These are phyloP conservation scores for Lanius ludovicianus DNA, from an alignment of 2,113 vertebrate species.

Conservation along the genomic window DNA sequence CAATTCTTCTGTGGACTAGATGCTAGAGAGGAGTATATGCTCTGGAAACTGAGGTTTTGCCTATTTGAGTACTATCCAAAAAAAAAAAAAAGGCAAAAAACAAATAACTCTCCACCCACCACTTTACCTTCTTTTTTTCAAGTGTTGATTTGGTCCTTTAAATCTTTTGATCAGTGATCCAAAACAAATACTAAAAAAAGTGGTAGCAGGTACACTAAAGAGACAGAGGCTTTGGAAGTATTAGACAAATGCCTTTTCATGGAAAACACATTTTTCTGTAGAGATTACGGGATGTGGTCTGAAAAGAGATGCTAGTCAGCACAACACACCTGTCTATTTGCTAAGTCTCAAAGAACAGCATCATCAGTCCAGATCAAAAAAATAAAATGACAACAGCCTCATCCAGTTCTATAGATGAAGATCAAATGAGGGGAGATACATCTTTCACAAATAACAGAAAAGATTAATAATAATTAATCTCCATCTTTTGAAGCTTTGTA, in stretches of 20 bases:
- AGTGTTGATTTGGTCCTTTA: not conserved
- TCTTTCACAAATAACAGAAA: not conserved
- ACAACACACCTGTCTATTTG: not conserved
- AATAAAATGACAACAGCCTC: not conserved
- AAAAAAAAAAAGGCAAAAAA: not conserved
- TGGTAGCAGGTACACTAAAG: not conserved
- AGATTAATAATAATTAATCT: not conserved
- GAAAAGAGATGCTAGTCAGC: constrained; percentile 3
- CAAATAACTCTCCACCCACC: not conserved
- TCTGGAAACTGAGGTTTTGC: not conserved
- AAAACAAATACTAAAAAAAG: not conserved
- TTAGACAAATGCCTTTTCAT: not conserved
- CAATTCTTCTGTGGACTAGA: not conserved
- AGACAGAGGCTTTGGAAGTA: not conserved
- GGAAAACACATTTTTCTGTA: not conserved
- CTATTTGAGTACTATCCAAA: not conserved
- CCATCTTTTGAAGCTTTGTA: not conserved
- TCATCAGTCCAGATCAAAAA: not conserved
- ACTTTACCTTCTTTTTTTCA: not conserved
- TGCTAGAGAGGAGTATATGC: not conserved
- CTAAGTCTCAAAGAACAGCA: not conserved
- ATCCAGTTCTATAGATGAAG: not conserved
- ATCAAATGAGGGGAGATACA: not conserved
- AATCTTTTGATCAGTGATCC: not conserved
- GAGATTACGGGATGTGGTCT: not conserved